Base-by-base conservation (phyloP, 2,888 invertebrate species). In the Gari tellinella region DNA sequence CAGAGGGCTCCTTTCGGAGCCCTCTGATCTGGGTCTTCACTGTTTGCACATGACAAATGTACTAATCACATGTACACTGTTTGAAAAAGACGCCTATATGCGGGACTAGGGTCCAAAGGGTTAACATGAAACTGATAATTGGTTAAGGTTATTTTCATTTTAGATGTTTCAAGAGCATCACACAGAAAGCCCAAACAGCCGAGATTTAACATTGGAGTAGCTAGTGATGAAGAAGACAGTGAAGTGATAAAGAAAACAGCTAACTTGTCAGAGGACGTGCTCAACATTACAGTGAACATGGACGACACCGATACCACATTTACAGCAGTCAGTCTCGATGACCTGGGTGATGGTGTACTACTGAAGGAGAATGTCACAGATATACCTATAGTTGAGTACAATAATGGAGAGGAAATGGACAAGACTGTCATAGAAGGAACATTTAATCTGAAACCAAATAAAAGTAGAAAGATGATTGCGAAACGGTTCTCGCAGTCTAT, bases 131-230 rank as follows among this genome's bases (percentile, higher is more conserved):
- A n/a, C n/a, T n/a, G n/a, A n/a, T n/a, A n/a, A n/a, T 31, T 31
- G 31, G 10, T 7, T 31, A 31, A 10, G 4, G 31, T 31, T 43
- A 41, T 23, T 40, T 41, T 21, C 45, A 23, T 17, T 45, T 51
- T 38, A 70, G 75, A 75, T 62, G 64, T 63, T 12, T 75, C 75
- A 17, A 43, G 75, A 53, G 75, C 75, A n/a, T 75, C 75, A 2
- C 69, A 75, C 53, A 56, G 75, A 38, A 75, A 75, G n/a, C 75
- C 75, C 4, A 75, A 75, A 25, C 69, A 66, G 0, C 75, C 75
- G 12, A 19, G 75, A 26, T 75, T 62, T 23, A 75, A 75, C 58
- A 75, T 75, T 14, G 75, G 75, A 25, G 69, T 57, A n/a, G 75
- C 69, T 10, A 75, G 75, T 53, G 75, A 75, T 53, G 75, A 75